Evolutionary conservation across 2,888 invertebrate species (phyloP), one percentile per base, ranked within the genome.

Genomic region (Dryomyza anilis): DNA sequence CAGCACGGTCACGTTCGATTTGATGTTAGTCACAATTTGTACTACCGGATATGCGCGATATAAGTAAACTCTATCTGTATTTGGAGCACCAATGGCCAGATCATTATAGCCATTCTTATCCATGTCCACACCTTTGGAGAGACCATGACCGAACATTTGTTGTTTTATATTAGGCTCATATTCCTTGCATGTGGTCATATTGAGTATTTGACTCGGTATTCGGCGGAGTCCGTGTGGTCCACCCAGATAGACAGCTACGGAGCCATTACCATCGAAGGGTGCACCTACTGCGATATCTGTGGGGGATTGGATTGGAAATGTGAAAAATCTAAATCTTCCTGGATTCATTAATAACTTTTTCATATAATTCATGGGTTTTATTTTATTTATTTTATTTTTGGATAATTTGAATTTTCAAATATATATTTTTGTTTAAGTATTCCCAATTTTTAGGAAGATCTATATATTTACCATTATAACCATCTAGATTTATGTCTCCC

Each of bases 221-320:
- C 77, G 74, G 2, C 78, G 75, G 14, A 86, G 63, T 2, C 85
- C 85, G 5, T 75, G 76, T 23, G 73, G 68, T 12, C 77, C 76
- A 1, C 86, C 86, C 67, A 84, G 76, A 73, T 85, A 90, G 65
- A 91, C 85, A 76, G 88, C 90, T 4, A 91, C 87, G 1, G 86
- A 85, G 12, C 90, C 89, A 68, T 81, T 85, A 12, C 82, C 85
- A 36, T 87, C 86, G 76, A 87, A 90, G 0, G 90, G 90, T 36
- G 90, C 89, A n/a, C 89, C 89, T 23, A 91, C 86, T 7, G 88
- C 89, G 71, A 90, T 83, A 79, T 90, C 90, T 85, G 67, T n/a
- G n/a, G n/a, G n/a, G n/a, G n/a, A n/a, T n/a, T n/a, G n/a, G n/a
- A n/a, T n/a, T n/a, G n/a, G n/a, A n/a, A n/a, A n/a, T n/a, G n/a